Evolutionary conservation across 1,140 invertebrate genomes (phyloP).

Genomic region (Megalonaias nervosa): DNA sequence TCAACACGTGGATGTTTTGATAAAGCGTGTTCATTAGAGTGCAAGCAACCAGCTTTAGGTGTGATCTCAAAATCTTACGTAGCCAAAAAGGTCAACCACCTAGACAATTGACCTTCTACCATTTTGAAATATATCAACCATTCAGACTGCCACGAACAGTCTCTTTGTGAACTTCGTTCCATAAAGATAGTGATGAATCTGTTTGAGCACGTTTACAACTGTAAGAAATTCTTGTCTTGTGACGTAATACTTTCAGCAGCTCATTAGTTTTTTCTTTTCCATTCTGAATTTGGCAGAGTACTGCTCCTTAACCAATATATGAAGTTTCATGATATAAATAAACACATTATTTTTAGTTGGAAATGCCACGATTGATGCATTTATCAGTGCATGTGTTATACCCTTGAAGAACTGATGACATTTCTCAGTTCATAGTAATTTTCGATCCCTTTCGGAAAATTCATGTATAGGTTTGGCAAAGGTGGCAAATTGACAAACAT

Average conservation of each 20-base stretch:
- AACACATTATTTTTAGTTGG: conserved; percentile 58
- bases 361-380: conserved; percentile 42
- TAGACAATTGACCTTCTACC: conserved; percentile 46
- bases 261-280: conserved; percentile 42
- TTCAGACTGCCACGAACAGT: conserved; percentile 52
- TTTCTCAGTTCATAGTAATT: neutral
- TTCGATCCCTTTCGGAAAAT: conserved; percentile 1
- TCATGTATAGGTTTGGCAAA: neutral
- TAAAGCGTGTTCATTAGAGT: conserved; percentile 57
- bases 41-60: conserved; percentile 46
- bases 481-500: too few relatives aligned
- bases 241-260: conserved; percentile 70
- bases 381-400: conserved; percentile 47
- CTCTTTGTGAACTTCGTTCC: conserved; percentile 38
- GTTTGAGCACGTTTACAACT: conserved; percentile 33
- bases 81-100: conserved; percentile 55
- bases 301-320: conserved; percentile 58
- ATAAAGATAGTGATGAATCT: conserved; percentile 47
- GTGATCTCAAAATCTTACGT: conserved; percentile 52
- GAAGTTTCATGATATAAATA: conserved; percentile 68
- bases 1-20: conserved; percentile 29
- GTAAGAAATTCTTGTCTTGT: conserved; percentile 49
- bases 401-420: conserved; percentile 1
- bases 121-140: conserved; percentile 44
- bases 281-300: conserved; percentile 32